These are phyloP conservation scores for Leiothrix lutea DNA, from an alignment of 2,113 vertebrate genomes.

Conservation along the genomic window DNA sequence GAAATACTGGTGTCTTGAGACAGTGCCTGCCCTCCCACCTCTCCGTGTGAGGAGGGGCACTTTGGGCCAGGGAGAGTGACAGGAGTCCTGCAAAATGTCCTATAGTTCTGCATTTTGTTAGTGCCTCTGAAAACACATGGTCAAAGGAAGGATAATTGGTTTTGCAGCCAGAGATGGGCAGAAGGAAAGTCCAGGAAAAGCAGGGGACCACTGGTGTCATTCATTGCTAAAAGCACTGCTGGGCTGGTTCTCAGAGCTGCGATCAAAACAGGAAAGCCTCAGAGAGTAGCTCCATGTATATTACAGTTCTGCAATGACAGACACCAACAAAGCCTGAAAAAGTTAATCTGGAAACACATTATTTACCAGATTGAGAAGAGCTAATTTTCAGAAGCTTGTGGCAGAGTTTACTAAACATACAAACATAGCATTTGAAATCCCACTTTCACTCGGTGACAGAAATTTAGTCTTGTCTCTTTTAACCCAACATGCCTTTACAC, in stretches of 20 bases:
- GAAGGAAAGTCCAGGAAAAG: not conserved
- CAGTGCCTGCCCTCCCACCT: accelerated
- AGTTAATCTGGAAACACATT: not conserved
- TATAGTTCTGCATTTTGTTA: not conserved
- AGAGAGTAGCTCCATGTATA: too few species aligned
- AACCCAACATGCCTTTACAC: not conserved
- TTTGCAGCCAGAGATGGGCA: not conserved
- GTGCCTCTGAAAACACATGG: not conserved
- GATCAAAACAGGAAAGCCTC: not conserved
- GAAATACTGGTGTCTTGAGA: accelerated
- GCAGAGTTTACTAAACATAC: not conserved
- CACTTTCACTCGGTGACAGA: not conserved
- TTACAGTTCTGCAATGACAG: not conserved
- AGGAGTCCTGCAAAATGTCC: not conserved
- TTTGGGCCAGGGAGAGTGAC: accelerated
- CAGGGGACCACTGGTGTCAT: not conserved
- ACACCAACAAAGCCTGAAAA: not conserved
- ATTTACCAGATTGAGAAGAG: not conserved
- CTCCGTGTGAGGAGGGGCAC: accelerated
- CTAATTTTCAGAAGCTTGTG: not conserved
- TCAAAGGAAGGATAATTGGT: not conserved
- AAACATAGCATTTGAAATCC: not conserved
- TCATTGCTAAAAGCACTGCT: not conserved
- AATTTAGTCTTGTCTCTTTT: not conserved
- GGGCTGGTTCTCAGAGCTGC: not conserved